phyloP scores from a whole-genome alignment of 2,888 invertebrate species.

The Lasioglossum leucozonium region DNA sequence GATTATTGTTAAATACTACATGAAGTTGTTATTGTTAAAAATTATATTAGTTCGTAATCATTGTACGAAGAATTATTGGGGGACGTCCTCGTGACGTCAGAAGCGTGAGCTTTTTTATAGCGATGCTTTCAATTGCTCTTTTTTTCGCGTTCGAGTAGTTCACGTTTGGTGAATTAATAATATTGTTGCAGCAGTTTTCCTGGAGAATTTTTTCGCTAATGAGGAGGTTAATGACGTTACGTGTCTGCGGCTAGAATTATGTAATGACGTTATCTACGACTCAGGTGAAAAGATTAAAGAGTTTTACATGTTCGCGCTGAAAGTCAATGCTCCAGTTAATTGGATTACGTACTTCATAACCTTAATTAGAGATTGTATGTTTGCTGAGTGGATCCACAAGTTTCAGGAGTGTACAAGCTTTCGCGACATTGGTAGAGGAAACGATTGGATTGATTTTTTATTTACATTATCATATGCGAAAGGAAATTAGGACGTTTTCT shows the following conservation, averaged over 20 bases:
- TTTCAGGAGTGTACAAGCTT: background rate
- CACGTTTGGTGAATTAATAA: background rate
- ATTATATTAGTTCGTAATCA: background rate
- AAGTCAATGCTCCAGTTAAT: slow-evolving; percentile 9
- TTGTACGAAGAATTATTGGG: background rate
- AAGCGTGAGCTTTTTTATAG: background rate
- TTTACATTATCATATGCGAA: background rate
- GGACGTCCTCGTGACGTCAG: background rate
- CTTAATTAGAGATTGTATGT: slow-evolving; percentile 9
- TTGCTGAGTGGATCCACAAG: background rate
- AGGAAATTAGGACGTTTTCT: background rate
- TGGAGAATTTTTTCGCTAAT: background rate
- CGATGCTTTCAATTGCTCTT: background rate
- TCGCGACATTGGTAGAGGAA: background rate
- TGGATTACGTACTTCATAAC: slow-evolving; percentile 4
- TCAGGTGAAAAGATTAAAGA: slow-evolving; percentile 1
- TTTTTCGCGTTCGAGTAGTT: background rate
- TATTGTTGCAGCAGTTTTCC: background rate
- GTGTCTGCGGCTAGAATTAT: background rate
- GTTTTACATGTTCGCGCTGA: background rate
- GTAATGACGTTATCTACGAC: background rate
- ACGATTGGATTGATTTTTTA: background rate
- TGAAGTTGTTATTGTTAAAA: too few species aligned
- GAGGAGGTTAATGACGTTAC: background rate
- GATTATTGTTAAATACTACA: too few species aligned